Evolutionary conservation across 1,140 invertebrate genomes (phyloP).

Genomic region (Drosophila miranda): DNA sequence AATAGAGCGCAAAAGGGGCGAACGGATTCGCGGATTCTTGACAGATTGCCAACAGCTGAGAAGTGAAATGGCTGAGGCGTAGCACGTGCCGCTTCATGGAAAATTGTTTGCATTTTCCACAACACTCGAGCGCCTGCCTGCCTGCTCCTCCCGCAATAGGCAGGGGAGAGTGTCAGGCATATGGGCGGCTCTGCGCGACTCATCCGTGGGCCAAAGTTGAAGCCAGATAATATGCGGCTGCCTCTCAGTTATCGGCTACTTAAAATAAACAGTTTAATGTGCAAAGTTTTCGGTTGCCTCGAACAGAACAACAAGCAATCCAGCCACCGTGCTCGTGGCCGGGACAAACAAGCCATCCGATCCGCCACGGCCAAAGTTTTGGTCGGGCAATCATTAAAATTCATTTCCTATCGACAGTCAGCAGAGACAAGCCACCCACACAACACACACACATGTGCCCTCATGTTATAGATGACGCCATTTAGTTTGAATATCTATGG

Average conservation of each 20-base stretch:
- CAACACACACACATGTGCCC: conserved; percentile 22
- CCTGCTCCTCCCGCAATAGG: too few relatives aligned
- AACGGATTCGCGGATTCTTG: conserved; percentile 59
- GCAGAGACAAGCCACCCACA: conserved; percentile 28
- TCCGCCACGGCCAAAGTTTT: conserved; percentile 47
- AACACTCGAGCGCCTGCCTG: background rate
- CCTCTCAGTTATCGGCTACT: conserved; percentile 67
- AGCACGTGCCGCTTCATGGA: conserved; percentile 65
- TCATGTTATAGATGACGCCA: conserved; percentile 73
- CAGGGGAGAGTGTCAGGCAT: conserved; percentile 22
- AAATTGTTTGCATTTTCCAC: conserved; percentile 66
- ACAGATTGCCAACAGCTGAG: conserved; percentile 78
- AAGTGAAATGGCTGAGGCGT: conserved; percentile 61
- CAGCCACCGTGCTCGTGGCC: conserved; percentile 14
- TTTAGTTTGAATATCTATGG: conserved; percentile 78
- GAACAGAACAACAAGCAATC: conserved; percentile 46
- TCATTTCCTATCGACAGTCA: conserved; percentile 80
- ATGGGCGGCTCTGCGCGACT: conserved; percentile 32
- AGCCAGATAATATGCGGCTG: conserved; percentile 23
- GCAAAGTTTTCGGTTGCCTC: conserved; percentile 58
- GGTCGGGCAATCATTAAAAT: conserved; percentile 76
- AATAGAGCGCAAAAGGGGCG: conserved; percentile 53
- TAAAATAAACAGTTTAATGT: conserved; percentile 80
- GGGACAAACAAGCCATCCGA: conserved; percentile 59
- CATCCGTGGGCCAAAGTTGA: conserved; percentile 12